Conservation (phyloP, 2,797 vertebrate genomes). For the Delichon dasypus region DNA sequence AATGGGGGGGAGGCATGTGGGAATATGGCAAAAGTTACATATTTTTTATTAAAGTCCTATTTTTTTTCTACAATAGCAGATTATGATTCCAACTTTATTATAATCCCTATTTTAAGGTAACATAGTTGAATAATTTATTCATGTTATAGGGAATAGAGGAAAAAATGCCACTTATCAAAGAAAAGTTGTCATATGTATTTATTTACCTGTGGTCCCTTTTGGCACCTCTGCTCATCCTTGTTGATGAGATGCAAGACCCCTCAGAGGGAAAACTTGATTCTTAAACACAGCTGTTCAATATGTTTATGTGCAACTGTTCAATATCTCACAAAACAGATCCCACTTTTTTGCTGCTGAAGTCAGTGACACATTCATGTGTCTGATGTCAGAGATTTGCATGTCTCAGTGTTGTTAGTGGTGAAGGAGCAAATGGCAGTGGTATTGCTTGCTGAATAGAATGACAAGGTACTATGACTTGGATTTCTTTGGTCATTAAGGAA, state of each 20-base stretch:
- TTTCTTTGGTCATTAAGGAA: background rate
- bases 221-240: background rate
- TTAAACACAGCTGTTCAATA: background rate
- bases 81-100: background rate
- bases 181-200: background rate
- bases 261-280: background rate
- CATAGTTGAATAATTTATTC: background rate
- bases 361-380: background rate
- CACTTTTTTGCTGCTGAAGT: background rate
- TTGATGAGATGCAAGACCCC: background rate
- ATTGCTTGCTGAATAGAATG: background rate
- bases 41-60: background rate
- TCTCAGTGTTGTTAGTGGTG: background rate
- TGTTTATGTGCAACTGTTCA: background rate
- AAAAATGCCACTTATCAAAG: background rate
- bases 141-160: background rate
- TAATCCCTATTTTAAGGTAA: background rate
- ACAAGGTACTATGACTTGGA: background rate
- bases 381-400: background rate
- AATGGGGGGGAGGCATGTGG: fast-evolving
- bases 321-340: background rate
- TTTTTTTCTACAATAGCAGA: background rate
- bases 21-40: background rate
- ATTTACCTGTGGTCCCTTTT: background rate
- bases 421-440: background rate